Percentiles rank a stretch among this genome's conserved stretches.
Conservation (phyloP, 2,797 vertebrate species). For the Mionectes olivaceus region DNA sequence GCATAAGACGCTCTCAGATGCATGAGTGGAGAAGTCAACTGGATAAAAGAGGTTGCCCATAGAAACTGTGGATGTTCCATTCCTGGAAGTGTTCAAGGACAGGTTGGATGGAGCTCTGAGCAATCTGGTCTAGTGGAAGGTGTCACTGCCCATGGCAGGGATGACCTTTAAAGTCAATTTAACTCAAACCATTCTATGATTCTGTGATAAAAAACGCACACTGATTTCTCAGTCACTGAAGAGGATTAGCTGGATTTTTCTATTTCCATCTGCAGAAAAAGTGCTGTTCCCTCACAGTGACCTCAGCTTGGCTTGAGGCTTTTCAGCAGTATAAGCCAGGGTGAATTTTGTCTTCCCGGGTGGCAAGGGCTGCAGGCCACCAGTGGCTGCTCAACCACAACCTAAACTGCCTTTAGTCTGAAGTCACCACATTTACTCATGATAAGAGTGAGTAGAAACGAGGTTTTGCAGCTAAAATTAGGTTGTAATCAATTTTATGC, state of each 20-base stretch:
- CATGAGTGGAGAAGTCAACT: background rate
- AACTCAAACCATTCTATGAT: background rate
- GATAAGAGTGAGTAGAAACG: background rate
- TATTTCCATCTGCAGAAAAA: background rate
- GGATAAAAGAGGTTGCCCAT: background rate
- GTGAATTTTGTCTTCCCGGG: background rate
- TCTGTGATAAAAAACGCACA: background rate
- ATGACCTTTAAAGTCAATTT: background rate
- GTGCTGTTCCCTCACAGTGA: background rate
- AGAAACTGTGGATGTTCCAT: background rate
- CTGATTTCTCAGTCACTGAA: background rate
- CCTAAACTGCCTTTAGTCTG: background rate
- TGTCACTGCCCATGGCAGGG: background rate
- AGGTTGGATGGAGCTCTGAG: background rate
- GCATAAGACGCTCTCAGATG: background rate
- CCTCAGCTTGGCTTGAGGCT: fast-evolving
- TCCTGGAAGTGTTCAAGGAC: background rate
- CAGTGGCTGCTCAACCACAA: background rate
- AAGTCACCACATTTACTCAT: background rate
- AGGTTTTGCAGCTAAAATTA: slow-evolving; percentile 16
- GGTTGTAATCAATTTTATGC: slow-evolving; percentile 38
- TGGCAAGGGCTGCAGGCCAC: fast-evolving
- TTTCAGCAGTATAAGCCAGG: background rate
- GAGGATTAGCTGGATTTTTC: background rate
- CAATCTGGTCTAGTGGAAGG: background rate